Base-by-base conservation (phyloP, 2,113 vertebrate genomes). In the Fulica atra region DNA sequence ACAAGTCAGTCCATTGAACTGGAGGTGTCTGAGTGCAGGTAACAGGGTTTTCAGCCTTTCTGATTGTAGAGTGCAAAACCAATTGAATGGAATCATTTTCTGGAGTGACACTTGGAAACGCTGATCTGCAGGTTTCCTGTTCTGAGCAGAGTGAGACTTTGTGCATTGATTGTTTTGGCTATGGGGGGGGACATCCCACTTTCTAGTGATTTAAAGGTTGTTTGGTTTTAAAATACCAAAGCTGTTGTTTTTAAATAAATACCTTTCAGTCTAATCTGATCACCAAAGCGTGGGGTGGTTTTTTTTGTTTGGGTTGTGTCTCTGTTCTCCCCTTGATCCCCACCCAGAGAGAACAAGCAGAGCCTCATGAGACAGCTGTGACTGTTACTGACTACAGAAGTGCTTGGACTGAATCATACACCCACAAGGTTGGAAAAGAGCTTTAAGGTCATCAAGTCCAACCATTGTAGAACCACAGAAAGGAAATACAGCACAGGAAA, bases 221-320 rank as follows among this genome's bases (percentile, higher is more conserved):
- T 96, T 97, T 97, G 97, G 94, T 97, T 98, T 98, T 97, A 88
- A 98, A 97, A 98, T 98, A 98, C 98, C 98, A 98, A 98, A 98
- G 98, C 95, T 97, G 96, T 96, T 96, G 92, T 98, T 98, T 98
- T 96, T 97, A 97, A 98, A 98, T 98, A 98, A 98, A 98, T 81
- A 82, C 16, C 84, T 98, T 98, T 98, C 88, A 96, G 96, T 91
- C 91, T 92, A 72, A 84, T 71, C 82, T 87, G 91, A 72, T 44
- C 63, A n/a, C 25, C 53, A 7, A 36, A 73, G 28, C 35, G 50
- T 82, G 21, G 31, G 53, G 7, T 23, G 48, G 24, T 2, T 19
- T 74, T 56, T 46, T 80, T 14, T 18, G 54, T 71, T 42, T 63
- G 9, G 25, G 26, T 54, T 8, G 25, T 31, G 29, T 53, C 12